Base-by-base conservation (phyloP, 2,888 invertebrate genomes). In the Tanytarsus gracilentus region DNA sequence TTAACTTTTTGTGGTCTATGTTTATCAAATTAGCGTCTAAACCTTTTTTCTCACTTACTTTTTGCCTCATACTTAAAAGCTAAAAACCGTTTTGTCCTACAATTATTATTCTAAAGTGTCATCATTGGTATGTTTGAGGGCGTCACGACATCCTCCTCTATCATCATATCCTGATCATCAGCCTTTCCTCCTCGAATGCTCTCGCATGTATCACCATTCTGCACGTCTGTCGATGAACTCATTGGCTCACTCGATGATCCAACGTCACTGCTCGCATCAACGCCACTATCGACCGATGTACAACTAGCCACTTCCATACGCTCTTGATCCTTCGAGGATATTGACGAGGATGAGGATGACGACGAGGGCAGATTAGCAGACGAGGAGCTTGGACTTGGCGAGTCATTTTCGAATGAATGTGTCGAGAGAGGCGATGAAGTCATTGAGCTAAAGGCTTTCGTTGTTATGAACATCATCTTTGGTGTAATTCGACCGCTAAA, bases 401-500 rank as follows among this genome's bases (percentile, higher is more conserved):
- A 36, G 21, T 60, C 60, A 26, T 49, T 60, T 7, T 60, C 60
- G 3, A 39, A 50, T 11, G 60, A 60, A 14, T 48, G 14, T 1
- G 50, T 50, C 6, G 60, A 50, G 18, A 60, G 18, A 25, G 60
- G 60, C 21, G 60, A 60, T 26, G 60, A 60, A 4, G 60, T 60
- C 36, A 50, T 60, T 14, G 60, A 49, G 11, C 26, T 49, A 27
- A 60, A 60, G 29, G 29, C 44, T 44, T 58, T 58, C 48, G 49
- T 44, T 11, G 48, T 26, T 18, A n/a, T n/a, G n/a, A n/a, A n/a
- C 55, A 74, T 70, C 5, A 74, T 64, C 65, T 74, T 74, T 63
- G 74, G 74, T 30, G 74, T 74, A n/a, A 68, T 72, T 53, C 74
- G 72, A 14, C 74, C 74, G 58, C 73, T 73, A 60, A 69, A 39